These are phyloP conservation scores for Manduca sexta DNA, from an alignment of 1,140 invertebrate species.

Conservation along the genomic window DNA sequence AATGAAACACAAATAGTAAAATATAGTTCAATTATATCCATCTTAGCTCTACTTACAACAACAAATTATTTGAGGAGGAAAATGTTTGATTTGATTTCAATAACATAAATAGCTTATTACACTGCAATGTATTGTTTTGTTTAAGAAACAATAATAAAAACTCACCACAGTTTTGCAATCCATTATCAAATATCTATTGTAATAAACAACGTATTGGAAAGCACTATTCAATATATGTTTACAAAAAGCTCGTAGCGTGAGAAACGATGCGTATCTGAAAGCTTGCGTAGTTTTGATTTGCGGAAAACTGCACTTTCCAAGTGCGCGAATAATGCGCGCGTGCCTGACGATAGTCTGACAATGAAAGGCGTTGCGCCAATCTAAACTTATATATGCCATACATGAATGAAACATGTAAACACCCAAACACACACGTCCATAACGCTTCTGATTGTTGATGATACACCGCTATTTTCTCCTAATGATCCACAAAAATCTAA, in stretches of 20 bases:
- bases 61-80: too few species aligned
- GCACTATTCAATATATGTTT: constrained; percentile 25
- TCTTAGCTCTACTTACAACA: too few species aligned
- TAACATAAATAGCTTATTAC: too few species aligned
- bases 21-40: too few species aligned
- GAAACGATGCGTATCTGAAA: constrained; percentile 11
- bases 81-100: too few species aligned
- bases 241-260: constrained; percentile 32
- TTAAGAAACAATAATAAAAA: constrained; percentile 21
- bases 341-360: constrained; percentile 28
- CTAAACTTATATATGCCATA: constrained; percentile 53
- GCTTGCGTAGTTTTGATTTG: constrained; percentile 4
- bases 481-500: too few species aligned
- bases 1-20: too few species aligned
- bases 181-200: constrained; percentile 45
- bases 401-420: constrained; percentile 17
- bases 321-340: constrained; percentile 24
- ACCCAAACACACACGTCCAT: too few species aligned
- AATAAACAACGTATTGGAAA: constrained; percentile 47
- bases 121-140: too few species aligned
- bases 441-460: too few species aligned
- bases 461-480: too few species aligned
- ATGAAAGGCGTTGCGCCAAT: constrained; percentile 40
- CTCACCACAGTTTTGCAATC: constrained; percentile 53
- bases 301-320: constrained; percentile 33